Evolutionary conservation across 2,797 vertebrate species (phyloP).

Genomic region (Labeo calbasu): DNA sequence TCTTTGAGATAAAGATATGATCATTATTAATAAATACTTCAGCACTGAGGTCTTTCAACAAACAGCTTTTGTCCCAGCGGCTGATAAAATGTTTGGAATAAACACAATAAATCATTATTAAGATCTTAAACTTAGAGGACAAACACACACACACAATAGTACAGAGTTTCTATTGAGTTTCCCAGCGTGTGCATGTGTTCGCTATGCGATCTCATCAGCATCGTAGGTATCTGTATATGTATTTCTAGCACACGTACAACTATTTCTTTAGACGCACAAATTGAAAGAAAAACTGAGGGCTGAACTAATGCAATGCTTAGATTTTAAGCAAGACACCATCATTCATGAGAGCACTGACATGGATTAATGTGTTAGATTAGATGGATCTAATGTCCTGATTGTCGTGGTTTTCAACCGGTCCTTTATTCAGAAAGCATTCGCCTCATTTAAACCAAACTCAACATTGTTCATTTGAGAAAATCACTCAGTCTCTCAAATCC

Average conservation of each 20-base stretch:
- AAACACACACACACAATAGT: neutral
- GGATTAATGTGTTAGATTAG: neutral
- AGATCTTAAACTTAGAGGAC: conserved; percentile 20
- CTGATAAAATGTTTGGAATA: conserved; percentile 25
- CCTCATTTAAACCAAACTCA: conserved; percentile 13
- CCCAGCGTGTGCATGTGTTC: neutral
- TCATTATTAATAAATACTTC: conserved; percentile 36
- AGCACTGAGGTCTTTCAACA: conserved; percentile 2
- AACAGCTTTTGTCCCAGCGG: neutral
- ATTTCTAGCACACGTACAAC: neutral
- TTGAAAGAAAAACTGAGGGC: neutral
- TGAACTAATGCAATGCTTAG: neutral
- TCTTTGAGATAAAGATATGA: conserved; percentile 11
- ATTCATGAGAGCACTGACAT: conserved; percentile 16
- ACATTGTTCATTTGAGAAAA: conserved; percentile 7
- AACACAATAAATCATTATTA: conserved; percentile 33
- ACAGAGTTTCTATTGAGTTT: neutral
- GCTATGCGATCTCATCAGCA: neutral
- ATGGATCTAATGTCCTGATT: neutral
- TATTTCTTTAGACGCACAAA: neutral
- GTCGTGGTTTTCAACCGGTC: neutral
- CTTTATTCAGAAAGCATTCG: neutral
- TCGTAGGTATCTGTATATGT: neutral
- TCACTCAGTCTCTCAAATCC: conserved; percentile 25
- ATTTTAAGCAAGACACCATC: neutral